Conservation (phyloP, 2,888 invertebrate genomes). For the Pheosia tremula region DNA sequence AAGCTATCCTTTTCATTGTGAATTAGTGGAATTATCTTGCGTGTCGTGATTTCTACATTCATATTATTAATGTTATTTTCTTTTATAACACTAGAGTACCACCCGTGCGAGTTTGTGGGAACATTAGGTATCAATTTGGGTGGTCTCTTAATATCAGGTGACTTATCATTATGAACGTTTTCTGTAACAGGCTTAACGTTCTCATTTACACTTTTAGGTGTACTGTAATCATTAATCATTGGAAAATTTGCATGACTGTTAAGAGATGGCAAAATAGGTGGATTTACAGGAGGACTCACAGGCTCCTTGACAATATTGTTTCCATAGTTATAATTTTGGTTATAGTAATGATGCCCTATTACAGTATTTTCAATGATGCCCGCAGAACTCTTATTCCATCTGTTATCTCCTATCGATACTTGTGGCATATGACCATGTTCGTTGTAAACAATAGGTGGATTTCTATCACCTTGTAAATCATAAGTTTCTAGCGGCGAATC, state of each 20-base stretch:
- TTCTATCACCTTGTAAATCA: constrained; percentile 56
- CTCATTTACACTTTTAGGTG: constrained; percentile 30
- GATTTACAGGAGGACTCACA: constrained; percentile 28
- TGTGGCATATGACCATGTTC: constrained; percentile 50
- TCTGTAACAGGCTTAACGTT: constrained; percentile 57
- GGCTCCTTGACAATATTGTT: constrained; percentile 29
- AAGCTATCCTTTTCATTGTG: constrained; percentile 56
- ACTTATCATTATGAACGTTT: constrained; percentile 48
- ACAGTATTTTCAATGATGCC: constrained; percentile 38
- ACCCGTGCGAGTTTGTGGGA: constrained; percentile 77
- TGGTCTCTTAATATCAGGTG: constrained; percentile 57
- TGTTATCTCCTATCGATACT: constrained; percentile 57
- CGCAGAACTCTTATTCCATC: constrained; percentile 67
- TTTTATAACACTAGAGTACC: constrained; percentile 72
- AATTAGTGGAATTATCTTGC: constrained; percentile 71
- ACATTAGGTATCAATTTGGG: constrained; percentile 69
- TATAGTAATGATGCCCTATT: constrained; percentile 36
- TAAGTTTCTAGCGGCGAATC: constrained; percentile 64
- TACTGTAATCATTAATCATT: constrained; percentile 63
- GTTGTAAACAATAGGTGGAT: constrained; percentile 49
- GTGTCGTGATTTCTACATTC: constrained; percentile 69
- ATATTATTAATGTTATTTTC: constrained; percentile 68
- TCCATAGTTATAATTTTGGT: constrained; percentile 21
- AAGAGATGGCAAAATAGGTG: constrained; percentile 48
- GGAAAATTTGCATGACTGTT: constrained; percentile 82